phyloP scores from a whole-genome alignment of 2,113 vertebrate genomes.

The Mugil cephalus region DNA sequence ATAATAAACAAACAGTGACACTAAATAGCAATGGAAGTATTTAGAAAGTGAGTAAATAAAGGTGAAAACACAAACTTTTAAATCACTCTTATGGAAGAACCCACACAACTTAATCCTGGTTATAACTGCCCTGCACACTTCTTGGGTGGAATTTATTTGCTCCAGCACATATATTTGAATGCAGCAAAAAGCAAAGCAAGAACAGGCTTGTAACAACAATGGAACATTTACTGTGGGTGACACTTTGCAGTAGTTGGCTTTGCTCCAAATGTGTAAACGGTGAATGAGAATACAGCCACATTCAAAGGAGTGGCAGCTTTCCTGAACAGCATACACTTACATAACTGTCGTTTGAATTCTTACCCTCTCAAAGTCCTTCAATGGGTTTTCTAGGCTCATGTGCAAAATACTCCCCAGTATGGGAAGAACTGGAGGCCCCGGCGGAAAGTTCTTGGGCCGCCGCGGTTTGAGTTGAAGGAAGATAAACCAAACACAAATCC shows the following conservation, averaged over 20 bases:
- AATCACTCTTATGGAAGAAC: too few relatives aligned
- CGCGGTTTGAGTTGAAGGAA: slow-evolving; percentile 59
- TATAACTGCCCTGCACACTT: too few relatives aligned
- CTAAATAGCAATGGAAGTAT: too few relatives aligned
- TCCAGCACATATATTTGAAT: too few relatives aligned
- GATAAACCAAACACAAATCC: slow-evolving; percentile 59
- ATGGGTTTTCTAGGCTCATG: slow-evolving; percentile 71
- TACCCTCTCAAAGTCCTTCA: slow-evolving; percentile 80
- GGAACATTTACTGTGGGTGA: neutral
- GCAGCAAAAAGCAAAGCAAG: too few relatives aligned
- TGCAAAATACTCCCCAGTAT: slow-evolving; percentile 79
- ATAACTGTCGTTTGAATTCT: neutral
- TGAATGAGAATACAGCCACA: neutral
- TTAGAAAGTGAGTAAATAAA: too few relatives aligned
- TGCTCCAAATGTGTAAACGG: neutral
- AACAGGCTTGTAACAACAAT: too few relatives aligned
- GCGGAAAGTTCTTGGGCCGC: slow-evolving; percentile 81
- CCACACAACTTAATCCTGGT: too few relatives aligned
- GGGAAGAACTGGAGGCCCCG: slow-evolving; percentile 75
- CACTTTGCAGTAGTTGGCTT: neutral
- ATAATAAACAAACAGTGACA: too few relatives aligned
- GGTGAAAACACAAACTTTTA: too few relatives aligned
- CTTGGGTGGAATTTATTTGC: too few relatives aligned
- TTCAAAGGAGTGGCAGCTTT: neutral
- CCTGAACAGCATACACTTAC: too few relatives aligned